Percentiles rank a stretch among this genome's conserved stretches.
Evolutionary conservation across 2,113 vertebrate species (phyloP).

Genomic region (Centropristis striata): DNA sequence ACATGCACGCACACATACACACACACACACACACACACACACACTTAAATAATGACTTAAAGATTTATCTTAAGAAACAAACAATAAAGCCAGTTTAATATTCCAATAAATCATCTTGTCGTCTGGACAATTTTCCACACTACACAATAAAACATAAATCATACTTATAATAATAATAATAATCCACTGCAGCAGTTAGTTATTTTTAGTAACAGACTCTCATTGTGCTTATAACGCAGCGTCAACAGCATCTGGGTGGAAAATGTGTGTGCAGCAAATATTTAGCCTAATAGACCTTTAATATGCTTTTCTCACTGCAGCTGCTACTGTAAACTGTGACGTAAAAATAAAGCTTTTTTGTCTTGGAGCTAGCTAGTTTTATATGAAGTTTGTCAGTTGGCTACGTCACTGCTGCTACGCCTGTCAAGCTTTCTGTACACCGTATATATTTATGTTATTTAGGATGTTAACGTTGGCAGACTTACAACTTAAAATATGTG

Average conservation of each 20-base stretch:
- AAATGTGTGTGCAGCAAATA: neutral
- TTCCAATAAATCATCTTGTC: neutral
- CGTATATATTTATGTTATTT: neutral
- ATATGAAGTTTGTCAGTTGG: neutral
- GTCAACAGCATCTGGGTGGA: neutral
- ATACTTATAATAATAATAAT: no score
- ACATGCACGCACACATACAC: slow-evolving; percentile 3
- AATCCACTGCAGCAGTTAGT: neutral
- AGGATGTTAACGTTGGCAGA: no score
- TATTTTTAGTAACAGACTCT: slow-evolving; percentile 18
- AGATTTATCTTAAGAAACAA: slow-evolving; percentile 9
- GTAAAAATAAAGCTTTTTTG: neutral
- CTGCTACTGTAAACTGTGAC: neutral
- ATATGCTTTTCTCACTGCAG: neutral
- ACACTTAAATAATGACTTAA: neutral
- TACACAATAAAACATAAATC: neutral
- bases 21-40: neutral
- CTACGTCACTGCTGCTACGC: neutral
- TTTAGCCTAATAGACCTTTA: neutral
- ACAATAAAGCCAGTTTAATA: slow-evolving; percentile 5
- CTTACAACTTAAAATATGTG: no score
- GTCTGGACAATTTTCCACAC: neutral
- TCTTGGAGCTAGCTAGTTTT: neutral
- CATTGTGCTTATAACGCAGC: neutral
- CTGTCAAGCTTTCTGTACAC: neutral